A percentile compares a stretch with the other conserved stretches of the same genome.
Conservation (phyloP, 2,113 vertebrate genomes). For the Morone chrysops region DNA sequence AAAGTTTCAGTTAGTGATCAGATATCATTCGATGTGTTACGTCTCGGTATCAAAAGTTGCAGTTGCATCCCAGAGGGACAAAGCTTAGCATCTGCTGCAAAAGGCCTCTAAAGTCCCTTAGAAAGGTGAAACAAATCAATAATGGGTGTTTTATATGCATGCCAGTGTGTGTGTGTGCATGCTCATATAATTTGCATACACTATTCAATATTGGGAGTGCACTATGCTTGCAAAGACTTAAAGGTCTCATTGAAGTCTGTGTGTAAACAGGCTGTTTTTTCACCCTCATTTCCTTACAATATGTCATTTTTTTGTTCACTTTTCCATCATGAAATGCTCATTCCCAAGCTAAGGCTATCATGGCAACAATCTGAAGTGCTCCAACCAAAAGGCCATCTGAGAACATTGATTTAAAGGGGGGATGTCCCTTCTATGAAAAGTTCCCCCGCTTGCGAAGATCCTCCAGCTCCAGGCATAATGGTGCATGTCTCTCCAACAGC, state of each 20-base stretch:
- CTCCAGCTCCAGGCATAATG: conserved; percentile 43
- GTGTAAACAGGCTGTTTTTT: neutral
- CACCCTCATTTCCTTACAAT: neutral
- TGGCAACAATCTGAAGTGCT: neutral
- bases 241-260: conserved; percentile 28
- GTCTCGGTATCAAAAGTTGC: conserved; percentile 43
- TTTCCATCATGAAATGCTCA: neutral
- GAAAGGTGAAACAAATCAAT: conserved; percentile 82
- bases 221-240: conserved; percentile 23
- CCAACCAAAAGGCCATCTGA: neutral
- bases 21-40: conserved; percentile 1
- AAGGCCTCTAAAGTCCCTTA: conserved; percentile 59
- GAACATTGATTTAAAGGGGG: neutral
- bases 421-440: neutral
- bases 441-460: neutral
- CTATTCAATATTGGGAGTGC: conserved; percentile 62
- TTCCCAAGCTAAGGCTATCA: neutral
- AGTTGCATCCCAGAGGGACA: conserved; percentile 4
- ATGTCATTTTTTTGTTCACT: neutral
- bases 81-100: conserved; percentile 59
- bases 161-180: conserved; percentile 50
- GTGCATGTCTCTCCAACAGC: conserved; percentile 18
- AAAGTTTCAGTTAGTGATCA: conserved; percentile 11
- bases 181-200: conserved; percentile 75
- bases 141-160: conserved; percentile 75